These are phyloP conservation scores for Cinara cedri DNA, from an alignment of 2,888 invertebrate species.

Conservation along the genomic window DNA sequence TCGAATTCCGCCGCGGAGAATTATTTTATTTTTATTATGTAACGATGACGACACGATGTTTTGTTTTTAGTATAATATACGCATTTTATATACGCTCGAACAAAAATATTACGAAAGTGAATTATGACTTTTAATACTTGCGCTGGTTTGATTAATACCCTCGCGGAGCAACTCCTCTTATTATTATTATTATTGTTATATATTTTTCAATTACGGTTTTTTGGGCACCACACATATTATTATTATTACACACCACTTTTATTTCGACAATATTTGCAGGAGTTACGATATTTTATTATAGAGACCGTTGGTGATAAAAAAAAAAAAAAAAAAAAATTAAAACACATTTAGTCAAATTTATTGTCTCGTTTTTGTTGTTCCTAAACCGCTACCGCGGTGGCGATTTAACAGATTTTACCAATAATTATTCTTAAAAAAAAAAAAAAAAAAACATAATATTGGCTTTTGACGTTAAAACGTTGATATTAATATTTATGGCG, in stretches of 20 bases:
- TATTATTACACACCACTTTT: too few relatives aligned
- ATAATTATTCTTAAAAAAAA: too few relatives aligned
- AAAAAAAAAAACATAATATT: too few relatives aligned
- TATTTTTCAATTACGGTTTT: slow-evolving; percentile 25
- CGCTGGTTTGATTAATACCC: too few relatives aligned
- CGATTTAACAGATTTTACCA: not conserved
- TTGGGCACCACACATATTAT: not conserved
- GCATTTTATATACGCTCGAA: not conserved
- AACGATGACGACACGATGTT: not conserved
- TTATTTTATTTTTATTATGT: too few relatives aligned
- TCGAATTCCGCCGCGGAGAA: not conserved
- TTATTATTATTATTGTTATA: slow-evolving; percentile 7
- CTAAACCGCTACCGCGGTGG: too few relatives aligned
- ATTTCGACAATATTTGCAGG: not conserved
- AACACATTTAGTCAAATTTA: not conserved
- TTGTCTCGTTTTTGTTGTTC: not conserved
- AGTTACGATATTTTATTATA: too few relatives aligned
- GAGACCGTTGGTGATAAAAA: not conserved
- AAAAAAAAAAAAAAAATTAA: not conserved
- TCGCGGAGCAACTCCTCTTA: too few relatives aligned
- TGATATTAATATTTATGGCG: too few relatives aligned
- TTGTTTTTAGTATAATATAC: slow-evolving; percentile 6
- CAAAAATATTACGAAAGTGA: slow-evolving; percentile 22
- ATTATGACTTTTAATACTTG: slow-evolving; percentile 29
- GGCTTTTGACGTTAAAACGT: too few relatives aligned